Conservation (phyloP, 2,888 invertebrate genomes). For the Cynaeus angustus region DNA sequence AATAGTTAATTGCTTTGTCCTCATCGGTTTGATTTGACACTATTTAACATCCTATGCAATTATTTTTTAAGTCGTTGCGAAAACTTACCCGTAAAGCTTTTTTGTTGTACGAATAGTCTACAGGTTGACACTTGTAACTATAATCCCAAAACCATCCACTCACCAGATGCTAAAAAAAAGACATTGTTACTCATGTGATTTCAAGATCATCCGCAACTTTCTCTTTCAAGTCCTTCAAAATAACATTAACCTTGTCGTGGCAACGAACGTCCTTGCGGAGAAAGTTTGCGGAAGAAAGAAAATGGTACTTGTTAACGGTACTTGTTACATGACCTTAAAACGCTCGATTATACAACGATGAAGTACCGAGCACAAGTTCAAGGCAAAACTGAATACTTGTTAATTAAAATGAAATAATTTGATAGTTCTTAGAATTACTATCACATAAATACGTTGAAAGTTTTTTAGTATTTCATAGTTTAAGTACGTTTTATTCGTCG, state of each 20-base stretch:
- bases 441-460: no score
- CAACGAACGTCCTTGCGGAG: slow-evolving; percentile 64
- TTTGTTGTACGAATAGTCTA: slow-evolving; percentile 91
- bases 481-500: background rate
- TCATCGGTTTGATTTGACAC: no score
- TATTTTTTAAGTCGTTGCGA: background rate
- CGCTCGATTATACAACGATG: slow-evolving; percentile 28
- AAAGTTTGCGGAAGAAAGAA: slow-evolving; percentile 62
- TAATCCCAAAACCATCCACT: slow-evolving; percentile 95
- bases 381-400: slow-evolving; percentile 43
- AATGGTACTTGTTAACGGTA: slow-evolving; percentile 56
- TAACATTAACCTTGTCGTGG: slow-evolving; percentile 53
- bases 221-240: slow-evolving; percentile 55
- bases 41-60: background rate
- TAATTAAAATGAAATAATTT: no score
- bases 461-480: no score
- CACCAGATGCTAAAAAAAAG: slow-evolving; percentile 84
- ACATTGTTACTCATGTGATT: slow-evolving; percentile 3
- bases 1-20: no score
- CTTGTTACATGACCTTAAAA: slow-evolving; percentile 55
- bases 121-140: slow-evolving; percentile 93
- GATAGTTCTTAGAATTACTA: background rate
- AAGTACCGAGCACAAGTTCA: slow-evolving; percentile 40
- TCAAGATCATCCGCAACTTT: slow-evolving; percentile 38
- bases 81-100: slow-evolving; percentile 88